Evolutionary conservation across 2,888 invertebrate species (phyloP), one percentile per base, ranked within the genome.

Genomic region (Euspilapteryx auroguttella): DNA sequence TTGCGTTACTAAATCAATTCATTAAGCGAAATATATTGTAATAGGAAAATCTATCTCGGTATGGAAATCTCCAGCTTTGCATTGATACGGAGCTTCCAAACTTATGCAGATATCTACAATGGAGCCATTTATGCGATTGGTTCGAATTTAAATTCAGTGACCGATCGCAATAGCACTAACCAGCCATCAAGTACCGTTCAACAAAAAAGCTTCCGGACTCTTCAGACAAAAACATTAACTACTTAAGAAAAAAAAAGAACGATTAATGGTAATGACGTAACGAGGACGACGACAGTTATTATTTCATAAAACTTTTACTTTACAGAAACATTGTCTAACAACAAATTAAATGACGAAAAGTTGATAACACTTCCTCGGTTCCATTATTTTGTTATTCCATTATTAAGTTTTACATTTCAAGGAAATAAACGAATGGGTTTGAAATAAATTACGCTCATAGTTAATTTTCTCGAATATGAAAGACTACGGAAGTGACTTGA

Each of bases 321-420:
- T 12, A 24, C 15, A 23, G 22, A 32, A 44, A 40, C 38, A 42
- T 46, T 43, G 44, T 46, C 45, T 40, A 41, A 47, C 44, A 46
- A 47, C 47, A 47, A 49, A 51, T 47, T 42, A 43, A 31, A 37
- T 36, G 37, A 42, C 39, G n/a, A 38, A 47, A 32, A 50, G 38
- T 53, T 49, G 40, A 33, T 31, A 41, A 40, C 37, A 43, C 41
- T 29, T 41, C 37, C 42, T 40, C 21, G 38, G 39, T 42, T 44
- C 40, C 35, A 35, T 42, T 38, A 41, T 41, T 43, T 36, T 33
- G 38, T 33, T 41, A n/a, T n/a, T n/a, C n/a, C n/a, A n/a, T n/a
- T n/a, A n/a, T n/a, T n/a, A n/a, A 29, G 24, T 39, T 45, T 42
- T 44, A 43, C 41, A n/a, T 39, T 37, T 33, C 38, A 33, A 26